phyloP scores from a whole-genome alignment of 1,140 invertebrate species.

The Cydia amplana region DNA sequence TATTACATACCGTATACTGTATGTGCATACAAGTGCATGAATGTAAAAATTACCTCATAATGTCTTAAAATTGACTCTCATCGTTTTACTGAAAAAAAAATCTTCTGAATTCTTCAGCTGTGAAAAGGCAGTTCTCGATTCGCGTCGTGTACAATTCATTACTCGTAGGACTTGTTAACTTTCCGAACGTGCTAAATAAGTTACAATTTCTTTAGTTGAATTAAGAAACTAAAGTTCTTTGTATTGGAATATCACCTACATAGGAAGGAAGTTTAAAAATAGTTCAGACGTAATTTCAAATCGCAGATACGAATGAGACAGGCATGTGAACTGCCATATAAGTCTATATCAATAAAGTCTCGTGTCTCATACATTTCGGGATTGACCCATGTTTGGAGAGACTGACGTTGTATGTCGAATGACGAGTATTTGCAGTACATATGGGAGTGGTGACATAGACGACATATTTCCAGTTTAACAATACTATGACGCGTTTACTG shows the following conservation, averaged over 20 bases:
- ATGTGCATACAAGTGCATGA: too few species aligned
- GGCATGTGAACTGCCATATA: neutral
- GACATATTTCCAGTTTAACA: neutral
- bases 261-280: constrained; percentile 26
- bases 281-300: constrained; percentile 14
- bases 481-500: constrained; percentile 30
- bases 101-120: too few species aligned
- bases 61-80: too few species aligned
- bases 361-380: neutral
- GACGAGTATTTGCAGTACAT: constrained; percentile 16
- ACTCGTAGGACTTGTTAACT: too few species aligned
- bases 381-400: neutral
- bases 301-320: neutral
- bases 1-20: too few species aligned
- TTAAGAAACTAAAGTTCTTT: neutral
- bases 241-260: neutral
- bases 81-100: too few species aligned
- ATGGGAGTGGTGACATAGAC: neutral
- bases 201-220: neutral
- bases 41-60: too few species aligned
- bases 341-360: constrained; percentile 23
- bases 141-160: too few species aligned
- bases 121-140: too few species aligned
- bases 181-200: too few species aligned
- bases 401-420: constrained; percentile 27